Evolutionary conservation across 1,140 invertebrate species (phyloP), one percentile per base, ranked within the genome.

Genomic region (Orius laevigatus): DNA sequence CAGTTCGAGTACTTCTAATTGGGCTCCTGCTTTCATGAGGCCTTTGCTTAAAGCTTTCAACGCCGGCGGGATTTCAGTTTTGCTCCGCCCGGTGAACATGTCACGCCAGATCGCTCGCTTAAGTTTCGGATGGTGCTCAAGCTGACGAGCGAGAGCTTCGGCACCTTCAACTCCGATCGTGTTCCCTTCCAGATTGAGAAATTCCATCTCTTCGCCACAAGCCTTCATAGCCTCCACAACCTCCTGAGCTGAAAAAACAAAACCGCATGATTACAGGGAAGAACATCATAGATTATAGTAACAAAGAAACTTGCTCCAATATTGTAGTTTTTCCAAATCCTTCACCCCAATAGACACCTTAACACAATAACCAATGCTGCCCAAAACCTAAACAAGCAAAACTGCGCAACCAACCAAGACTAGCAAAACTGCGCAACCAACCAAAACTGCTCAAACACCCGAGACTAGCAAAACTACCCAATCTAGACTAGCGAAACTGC

Each of bases 61-160:
- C 18, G 92, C 88, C 50, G 75, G 67, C 4, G 94, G 94, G 60
- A 98, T 98, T 71, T 98, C 94, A 12, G 79, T 75, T 66, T 96
- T 98, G 62, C 93, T 74, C 42, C 94, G 71, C 0, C 92, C 79
- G 9, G 91, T 95, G 58, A 98, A 98, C 70, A 98, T 81, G 62
- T 98, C 93, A 58, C 92, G 94, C 84, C 92, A 97, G 46, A 87
- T 62, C 0, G 88, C 88, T 58, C 74, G 72, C 59, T 87, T 79
- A 55, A 96, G 75, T 2, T 79, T 74, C 34, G 70, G 72, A 59
- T 89, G 81, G 34, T 70, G 71, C 55, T 81, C 71, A 4, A 98
- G 64, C 0, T 81, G 79, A 60, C 85, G 75, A 0, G 80, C 83
- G 46, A 98, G 84, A 3, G 72, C 83, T 60, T 83, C 70, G 0